Evolutionary conservation across 1,140 invertebrate genomes (phyloP).

Genomic region (Lanistes nyassanus): DNA sequence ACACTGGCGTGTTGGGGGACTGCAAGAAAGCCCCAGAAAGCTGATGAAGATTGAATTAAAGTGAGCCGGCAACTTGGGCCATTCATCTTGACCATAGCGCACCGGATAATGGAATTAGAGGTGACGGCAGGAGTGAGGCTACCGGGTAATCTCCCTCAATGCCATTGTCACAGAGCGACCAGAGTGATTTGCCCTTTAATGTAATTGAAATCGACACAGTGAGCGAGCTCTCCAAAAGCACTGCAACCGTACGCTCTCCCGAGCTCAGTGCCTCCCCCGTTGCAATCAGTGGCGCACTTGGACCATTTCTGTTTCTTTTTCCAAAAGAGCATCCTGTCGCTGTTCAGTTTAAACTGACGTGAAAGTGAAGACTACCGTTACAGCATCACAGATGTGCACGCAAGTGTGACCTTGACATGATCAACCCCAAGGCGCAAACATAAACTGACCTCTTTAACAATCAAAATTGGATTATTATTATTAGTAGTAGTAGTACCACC

Average conservation of each 20-base stretch:
- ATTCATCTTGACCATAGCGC: constrained; percentile 23
- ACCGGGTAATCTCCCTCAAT: constrained; percentile 22
- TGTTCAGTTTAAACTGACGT: too few species aligned
- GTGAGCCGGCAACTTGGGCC: constrained; percentile 17
- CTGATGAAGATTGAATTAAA: constrained; percentile 23
- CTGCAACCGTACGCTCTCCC: not conserved
- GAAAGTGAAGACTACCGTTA: too few species aligned
- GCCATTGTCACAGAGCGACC: constrained; percentile 23
- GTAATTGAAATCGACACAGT: constrained; percentile 26
- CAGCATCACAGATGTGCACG: too few species aligned
- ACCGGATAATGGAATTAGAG: constrained; percentile 27
- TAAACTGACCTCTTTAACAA: too few species aligned
- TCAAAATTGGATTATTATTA: too few species aligned
- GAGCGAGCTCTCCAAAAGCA: not conserved
- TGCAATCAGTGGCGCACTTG: not conserved
- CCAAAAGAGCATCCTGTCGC: too few species aligned
- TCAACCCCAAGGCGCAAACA: too few species aligned
- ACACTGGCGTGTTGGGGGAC: constrained; percentile 4
- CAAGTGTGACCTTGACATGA: too few species aligned
- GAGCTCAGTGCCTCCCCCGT: not conserved
- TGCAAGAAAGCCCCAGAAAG: constrained; percentile 12
- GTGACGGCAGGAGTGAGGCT: constrained; percentile 27
- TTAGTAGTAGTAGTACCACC: too few species aligned
- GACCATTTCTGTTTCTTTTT: too few species aligned
- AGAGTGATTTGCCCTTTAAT: constrained; percentile 30